Conservation (phyloP, 1,140 invertebrate genomes). For the Pomacea maculata region DNA sequence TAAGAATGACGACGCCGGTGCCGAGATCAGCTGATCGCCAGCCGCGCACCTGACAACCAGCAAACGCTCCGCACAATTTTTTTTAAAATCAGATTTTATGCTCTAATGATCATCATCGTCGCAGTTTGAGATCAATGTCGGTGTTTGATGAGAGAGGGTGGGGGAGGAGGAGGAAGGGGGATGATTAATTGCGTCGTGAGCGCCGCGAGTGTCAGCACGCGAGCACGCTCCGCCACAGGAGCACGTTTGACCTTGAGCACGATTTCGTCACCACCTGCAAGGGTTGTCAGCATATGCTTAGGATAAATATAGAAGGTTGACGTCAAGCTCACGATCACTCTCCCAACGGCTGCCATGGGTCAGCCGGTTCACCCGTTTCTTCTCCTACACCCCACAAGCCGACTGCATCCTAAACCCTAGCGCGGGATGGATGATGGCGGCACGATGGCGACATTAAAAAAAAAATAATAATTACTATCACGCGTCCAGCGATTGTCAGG, state of each 20-base stretch:
- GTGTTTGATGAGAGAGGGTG: no score
- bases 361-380: background rate
- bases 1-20: no score
- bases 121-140: no score
- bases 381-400: background rate
- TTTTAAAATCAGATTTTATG: no score
- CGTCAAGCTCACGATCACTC: constrained; percentile 1
- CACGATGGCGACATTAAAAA: background rate
- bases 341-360: background rate
- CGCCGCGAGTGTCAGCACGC: no score
- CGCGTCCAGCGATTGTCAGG: background rate
- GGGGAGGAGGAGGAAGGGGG: no score
- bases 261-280: constrained; percentile 1
- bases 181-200: no score
- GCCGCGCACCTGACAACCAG: no score
- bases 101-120: no score
- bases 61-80: no score
- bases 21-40: no score
- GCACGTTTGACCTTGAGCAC: background rate
- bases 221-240: no score
- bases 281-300: constrained; percentile 9
- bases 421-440: background rate
- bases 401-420: background rate
- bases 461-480: background rate
- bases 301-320: constrained; percentile 2